A percentile compares a stretch with the other conserved stretches of the same genome.
Conservation (phyloP, 2,113 vertebrate genomes). For the Acrocephalus kingi region DNA sequence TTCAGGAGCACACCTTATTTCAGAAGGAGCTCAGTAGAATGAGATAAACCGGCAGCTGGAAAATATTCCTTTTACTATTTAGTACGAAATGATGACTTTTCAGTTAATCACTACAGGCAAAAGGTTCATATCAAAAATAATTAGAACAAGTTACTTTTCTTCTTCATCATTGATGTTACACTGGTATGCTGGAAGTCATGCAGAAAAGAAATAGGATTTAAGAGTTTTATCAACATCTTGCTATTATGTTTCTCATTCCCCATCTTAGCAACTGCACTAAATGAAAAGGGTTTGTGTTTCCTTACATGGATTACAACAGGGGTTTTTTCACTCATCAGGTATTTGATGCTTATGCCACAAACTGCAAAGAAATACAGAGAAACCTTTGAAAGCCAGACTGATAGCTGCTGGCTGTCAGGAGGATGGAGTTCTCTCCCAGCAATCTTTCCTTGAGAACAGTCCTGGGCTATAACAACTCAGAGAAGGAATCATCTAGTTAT, state of each 20-base stretch:
- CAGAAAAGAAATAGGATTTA: not conserved
- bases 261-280: not conserved
- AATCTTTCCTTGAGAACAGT: not conserved
- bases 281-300: not conserved
- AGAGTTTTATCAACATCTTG: not conserved
- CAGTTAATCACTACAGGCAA: not conserved
- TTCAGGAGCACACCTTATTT: not conserved
- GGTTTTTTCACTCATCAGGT: not conserved
- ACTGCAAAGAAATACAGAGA: not conserved
- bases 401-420: not conserved
- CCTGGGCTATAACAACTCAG: not conserved
- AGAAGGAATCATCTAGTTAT: not conserved
- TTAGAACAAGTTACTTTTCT: not conserved
- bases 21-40: not conserved
- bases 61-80: not conserved
- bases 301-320: not conserved
- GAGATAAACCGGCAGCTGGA: not conserved
- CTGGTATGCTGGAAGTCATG: not conserved
- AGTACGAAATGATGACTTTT: not conserved
- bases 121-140: not conserved
- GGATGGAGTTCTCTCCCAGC: not conserved
- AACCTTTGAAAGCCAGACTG: not conserved
- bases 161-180: not conserved
- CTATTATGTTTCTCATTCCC: not conserved
- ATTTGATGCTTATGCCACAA: not conserved